A percentile compares a stretch with the other conserved stretches of the same genome.
These are phyloP conservation scores for Saccostrea echinata DNA, from an alignment of 1,140 invertebrate genomes.

Conservation along the genomic window DNA sequence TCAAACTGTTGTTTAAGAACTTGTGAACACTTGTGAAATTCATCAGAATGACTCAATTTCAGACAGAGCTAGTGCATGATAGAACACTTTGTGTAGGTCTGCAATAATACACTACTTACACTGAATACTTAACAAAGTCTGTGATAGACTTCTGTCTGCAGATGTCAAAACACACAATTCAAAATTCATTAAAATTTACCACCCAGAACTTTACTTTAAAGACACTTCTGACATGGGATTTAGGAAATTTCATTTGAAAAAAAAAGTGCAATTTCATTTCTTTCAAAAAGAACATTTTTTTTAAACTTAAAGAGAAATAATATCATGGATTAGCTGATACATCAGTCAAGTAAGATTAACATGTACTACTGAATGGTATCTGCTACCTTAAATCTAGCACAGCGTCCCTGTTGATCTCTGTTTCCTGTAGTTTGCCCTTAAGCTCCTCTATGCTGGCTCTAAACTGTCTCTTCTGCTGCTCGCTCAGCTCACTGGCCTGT, in stretches of 20 bases:
- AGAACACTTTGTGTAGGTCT: neutral
- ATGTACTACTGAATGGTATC: neutral
- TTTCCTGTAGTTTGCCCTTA: constrained; percentile 74
- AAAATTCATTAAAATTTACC: neutral
- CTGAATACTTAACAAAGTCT: constrained; percentile 27
- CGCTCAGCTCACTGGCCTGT: constrained; percentile 69
- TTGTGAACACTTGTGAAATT: neutral
- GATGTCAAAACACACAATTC: neutral
- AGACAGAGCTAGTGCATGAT: neutral
- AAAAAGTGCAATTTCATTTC: neutral
- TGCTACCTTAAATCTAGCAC: constrained; percentile 72
- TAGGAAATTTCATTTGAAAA: neutral
- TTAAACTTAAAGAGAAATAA: neutral
- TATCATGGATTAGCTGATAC: neutral
- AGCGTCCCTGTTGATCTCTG: constrained; percentile 71
- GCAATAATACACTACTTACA: neutral
- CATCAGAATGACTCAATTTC: neutral
- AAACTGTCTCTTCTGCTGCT: constrained; percentile 73
- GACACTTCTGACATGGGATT: neutral
- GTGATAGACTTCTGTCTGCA: neutral
- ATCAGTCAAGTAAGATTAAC: neutral
- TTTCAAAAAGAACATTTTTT: neutral
- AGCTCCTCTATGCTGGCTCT: constrained; percentile 70
- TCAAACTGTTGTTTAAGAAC: neutral
- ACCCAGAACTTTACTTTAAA: too few species aligned